These are phyloP conservation scores for Palythoa heliodiscus DNA, from an alignment of 92 coral and sea anemone genomes.

Conservation along the genomic window DNA sequence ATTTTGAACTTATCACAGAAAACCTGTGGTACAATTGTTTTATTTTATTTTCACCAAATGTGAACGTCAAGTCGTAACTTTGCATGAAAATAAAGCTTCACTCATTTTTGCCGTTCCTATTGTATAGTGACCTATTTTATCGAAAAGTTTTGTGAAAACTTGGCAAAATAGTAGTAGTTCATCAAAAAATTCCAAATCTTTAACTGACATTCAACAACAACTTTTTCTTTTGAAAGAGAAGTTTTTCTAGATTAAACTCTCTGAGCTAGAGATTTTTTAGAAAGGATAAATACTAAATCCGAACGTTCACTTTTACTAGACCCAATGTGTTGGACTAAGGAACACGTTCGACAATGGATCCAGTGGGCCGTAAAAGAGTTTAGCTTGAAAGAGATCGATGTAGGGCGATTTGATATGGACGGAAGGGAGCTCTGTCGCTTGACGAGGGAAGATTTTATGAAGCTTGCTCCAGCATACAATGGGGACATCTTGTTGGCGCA, in stretches of 20 bases:
- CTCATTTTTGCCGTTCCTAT: too few relatives aligned
- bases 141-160: too few relatives aligned
- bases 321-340: conserved; percentile 98
- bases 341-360: conserved; percentile 98
- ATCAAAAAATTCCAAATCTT: too few relatives aligned
- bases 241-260: too few relatives aligned
- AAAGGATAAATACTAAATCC: not conserved
- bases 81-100: too few relatives aligned
- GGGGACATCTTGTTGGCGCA: conserved; percentile 99
- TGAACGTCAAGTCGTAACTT: too few relatives aligned
- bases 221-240: too few relatives aligned
- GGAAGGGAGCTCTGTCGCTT: conserved; percentile 92
- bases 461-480: conserved; percentile 99
- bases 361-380: conserved; percentile 99
- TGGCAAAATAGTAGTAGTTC: too few relatives aligned
- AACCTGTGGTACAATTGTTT: not conserved
- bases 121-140: too few relatives aligned
- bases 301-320: conserved; percentile 49
- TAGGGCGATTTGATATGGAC: conserved; percentile 95
- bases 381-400: conserved; percentile 94
- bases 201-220: too few relatives aligned
- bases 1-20: not conserved
- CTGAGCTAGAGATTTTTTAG: not conserved
- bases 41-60: not conserved
- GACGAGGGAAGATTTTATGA: conserved; percentile 96